phyloP scores from a whole-genome alignment of 2,113 vertebrate genomes.

The Neofelis nebulosa region DNA sequence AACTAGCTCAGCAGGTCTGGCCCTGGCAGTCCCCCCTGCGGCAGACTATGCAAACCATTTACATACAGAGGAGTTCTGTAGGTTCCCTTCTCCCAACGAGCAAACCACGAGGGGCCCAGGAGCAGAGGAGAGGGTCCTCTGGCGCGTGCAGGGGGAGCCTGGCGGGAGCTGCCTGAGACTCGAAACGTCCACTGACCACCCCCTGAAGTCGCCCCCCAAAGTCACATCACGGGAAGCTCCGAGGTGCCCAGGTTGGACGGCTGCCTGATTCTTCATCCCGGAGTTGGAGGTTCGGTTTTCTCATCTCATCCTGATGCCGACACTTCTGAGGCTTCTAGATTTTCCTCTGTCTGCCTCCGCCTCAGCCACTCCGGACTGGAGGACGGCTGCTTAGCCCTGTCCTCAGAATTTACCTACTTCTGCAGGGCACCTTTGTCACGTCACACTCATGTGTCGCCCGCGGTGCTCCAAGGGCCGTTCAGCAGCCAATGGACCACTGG shows the following conservation, averaged over 20 bases:
- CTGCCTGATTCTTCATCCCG: not conserved
- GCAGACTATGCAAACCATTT: not conserved
- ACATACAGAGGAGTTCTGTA: accelerated
- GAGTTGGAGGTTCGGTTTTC: not conserved
- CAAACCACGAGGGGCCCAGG: not conserved
- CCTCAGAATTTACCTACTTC: not conserved
- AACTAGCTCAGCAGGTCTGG: not conserved
- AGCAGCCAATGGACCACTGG: no score
- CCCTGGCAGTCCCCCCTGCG: accelerated
- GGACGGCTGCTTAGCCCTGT: not conserved
- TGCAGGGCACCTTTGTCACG: accelerated
- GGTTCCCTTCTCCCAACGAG: not conserved
- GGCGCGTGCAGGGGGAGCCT: not conserved
- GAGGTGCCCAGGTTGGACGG: accelerated
- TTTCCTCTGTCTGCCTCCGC: not conserved
- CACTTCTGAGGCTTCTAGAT: not conserved
- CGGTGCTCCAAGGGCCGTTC: not conserved
- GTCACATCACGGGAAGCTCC: not conserved
- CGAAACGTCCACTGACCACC: not conserved
- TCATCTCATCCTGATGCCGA: not conserved
- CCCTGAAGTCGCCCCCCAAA: accelerated
- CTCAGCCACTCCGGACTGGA: no score
- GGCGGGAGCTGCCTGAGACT: not conserved
- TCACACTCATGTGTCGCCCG: accelerated
- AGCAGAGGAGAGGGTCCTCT: no score